These are phyloP conservation scores for Zaprionus lineosus DNA, from an alignment of 2,888 invertebrate genomes.

Conservation along the genomic window DNA sequence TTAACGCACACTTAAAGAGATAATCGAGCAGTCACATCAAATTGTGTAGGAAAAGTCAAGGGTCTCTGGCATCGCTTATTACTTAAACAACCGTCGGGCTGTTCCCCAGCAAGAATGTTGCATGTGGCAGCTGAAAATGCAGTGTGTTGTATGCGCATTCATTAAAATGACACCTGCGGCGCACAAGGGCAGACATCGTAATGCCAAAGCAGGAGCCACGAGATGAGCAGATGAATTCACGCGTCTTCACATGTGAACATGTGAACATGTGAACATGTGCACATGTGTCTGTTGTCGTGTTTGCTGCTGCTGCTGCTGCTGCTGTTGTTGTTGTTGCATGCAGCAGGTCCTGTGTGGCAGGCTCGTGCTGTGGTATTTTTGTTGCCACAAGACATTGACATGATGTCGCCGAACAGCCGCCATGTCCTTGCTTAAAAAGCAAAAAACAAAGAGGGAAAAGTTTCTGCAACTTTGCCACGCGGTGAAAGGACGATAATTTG, in stretches of 20 bases:
- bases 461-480: conserved; percentile 34
- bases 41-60: not conserved
- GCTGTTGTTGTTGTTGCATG: conserved; percentile 31
- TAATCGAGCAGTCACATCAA: too few species aligned
- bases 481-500: conserved; percentile 53
- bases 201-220: conserved; percentile 24
- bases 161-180: conserved; percentile 68
- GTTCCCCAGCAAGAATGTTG: conserved; percentile 17
- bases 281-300: conserved; percentile 15
- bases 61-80: not conserved
- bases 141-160: conserved; percentile 40
- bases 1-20: too few species aligned
- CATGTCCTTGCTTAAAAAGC: conserved; percentile 27
- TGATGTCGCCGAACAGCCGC: conserved; percentile 53
- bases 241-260: conserved; percentile 1
- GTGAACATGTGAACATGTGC: conserved; percentile 8
- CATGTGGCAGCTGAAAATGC: not conserved
- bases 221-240: conserved; percentile 21
- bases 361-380: conserved; percentile 40
- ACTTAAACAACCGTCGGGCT: not conserved
- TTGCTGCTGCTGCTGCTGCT: conserved; percentile 28
- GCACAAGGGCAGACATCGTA: conserved; percentile 32
- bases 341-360: not conserved
- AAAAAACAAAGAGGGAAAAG: too few species aligned
- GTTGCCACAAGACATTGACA: conserved; percentile 61